Conservation (phyloP, 2,113 vertebrate genomes). For the Pterocles orientalis region DNA sequence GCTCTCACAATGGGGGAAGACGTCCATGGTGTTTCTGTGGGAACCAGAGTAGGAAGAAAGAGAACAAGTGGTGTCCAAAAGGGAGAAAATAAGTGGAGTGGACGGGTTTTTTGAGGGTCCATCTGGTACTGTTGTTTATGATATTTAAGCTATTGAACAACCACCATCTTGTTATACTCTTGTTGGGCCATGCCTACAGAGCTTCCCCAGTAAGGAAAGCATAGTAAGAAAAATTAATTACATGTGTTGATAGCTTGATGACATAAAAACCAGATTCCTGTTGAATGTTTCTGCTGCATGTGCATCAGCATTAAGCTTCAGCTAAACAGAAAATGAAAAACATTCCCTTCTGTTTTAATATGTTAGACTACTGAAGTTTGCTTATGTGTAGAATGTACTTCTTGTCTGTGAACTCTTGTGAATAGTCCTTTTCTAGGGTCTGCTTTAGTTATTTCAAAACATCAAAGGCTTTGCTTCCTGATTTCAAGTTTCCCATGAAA, state of each 20-base stretch:
- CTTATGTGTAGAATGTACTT: neutral
- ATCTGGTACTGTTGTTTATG: neutral
- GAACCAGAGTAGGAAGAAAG: neutral
- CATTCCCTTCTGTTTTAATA: neutral
- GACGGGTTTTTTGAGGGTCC: neutral
- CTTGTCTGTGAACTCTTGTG: neutral
- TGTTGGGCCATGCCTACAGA: neutral
- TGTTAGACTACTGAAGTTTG: neutral
- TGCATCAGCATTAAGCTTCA: neutral
- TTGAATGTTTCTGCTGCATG: conserved; percentile 5
- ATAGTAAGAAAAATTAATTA: conserved; percentile 35
- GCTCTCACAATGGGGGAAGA: neutral
- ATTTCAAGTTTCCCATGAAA: conserved; percentile 9
- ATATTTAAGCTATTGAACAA: neutral
- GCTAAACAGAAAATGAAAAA: conserved; percentile 39
- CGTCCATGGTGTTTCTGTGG: neutral
- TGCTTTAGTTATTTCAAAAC: conserved; percentile 51
- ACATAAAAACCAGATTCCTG: neutral
- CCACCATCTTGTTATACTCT: neutral
- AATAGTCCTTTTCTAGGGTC: neutral
- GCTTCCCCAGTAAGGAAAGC: neutral
- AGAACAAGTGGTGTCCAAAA: neutral
- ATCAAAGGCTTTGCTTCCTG: neutral
- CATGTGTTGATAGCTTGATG: conserved; percentile 11
- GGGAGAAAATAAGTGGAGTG: neutral